These are phyloP conservation scores for Psittacara wagleri DNA, from an alignment of 2,113 vertebrate genomes.

Conservation along the genomic window DNA sequence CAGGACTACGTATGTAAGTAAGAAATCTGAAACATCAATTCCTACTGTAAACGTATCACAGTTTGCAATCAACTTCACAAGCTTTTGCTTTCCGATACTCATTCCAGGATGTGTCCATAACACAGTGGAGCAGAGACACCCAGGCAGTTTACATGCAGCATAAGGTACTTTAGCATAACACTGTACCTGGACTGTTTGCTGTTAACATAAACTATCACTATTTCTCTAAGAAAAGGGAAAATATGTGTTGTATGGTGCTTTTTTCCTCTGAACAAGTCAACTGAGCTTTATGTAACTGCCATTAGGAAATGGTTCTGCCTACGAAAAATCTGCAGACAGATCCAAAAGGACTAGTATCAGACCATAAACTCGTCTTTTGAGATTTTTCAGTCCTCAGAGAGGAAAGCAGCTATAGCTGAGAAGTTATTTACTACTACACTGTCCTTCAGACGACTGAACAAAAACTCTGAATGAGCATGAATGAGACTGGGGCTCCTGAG, in stretches of 20 bases:
- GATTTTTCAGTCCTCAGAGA: not conserved
- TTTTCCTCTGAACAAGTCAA: not conserved
- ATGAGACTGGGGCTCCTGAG: not conserved
- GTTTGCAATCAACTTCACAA: not conserved
- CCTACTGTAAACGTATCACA: too few relatives aligned
- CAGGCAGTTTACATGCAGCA: not conserved
- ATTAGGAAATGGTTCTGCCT: not conserved
- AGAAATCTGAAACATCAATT: not conserved
- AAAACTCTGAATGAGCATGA: not conserved
- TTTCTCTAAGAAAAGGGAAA: not conserved
- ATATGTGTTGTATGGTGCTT: not conserved
- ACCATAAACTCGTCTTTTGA: not conserved
- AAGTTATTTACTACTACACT: not conserved
- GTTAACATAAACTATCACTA: not conserved
- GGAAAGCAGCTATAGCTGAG: not conserved
- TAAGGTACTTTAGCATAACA: not conserved
- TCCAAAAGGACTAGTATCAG: not conserved
- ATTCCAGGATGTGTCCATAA: not conserved
- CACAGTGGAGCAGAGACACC: not conserved
- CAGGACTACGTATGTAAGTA: not conserved
- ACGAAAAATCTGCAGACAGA: not conserved
- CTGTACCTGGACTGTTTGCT: not conserved
- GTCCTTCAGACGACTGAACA: not conserved
- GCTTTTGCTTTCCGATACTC: not conserved
- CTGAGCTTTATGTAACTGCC: not conserved